Base-by-base conservation (phyloP, 1,140 invertebrate species). In the Sitodiplosis mosellana region DNA sequence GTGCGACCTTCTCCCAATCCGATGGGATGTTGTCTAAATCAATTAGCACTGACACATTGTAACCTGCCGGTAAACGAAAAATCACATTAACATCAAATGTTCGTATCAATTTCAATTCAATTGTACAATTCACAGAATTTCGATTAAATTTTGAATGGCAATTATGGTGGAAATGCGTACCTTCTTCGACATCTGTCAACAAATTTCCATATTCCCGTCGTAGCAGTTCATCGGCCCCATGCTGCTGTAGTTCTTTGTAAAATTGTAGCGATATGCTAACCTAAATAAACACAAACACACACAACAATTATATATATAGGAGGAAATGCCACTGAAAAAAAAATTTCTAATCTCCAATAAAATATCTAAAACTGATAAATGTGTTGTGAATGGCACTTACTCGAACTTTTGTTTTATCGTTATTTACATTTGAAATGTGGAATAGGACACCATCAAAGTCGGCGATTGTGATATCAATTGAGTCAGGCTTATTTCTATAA, bases 371-470 rank as follows among this genome's bases (percentile, higher is more conserved):
- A 43, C 14, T 18, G 20, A 43, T 33, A 17, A 12, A 48, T 12
- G 19, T 42, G n/a, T n/a, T n/a, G n/a, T n/a, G n/a, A 11, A n/a
- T 40, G n/a, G n/a, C 49, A 77, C 79, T 77, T 73, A 96, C 91
- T 72, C 82, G 81, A 72, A 97, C 77, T 84, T 96, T 97, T 54
- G 84, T 84, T 76, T 95, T 96, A 66, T 98, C 92, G 54, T 80
- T 81, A 70, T 90, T 85, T 53, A 90, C 74, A 77, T 96, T 99
- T 46, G 94, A 97, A 73, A 99, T 85, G 69, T 97, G 92, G 74
- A 94, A 99, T 49, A 98, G 68, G 48, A 96, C 94, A 54, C 95
- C 94, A 78, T 99, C 95, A 72, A 99, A 99, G 75, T 99, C 95
- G 55, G 89, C 84, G 64, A 95, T 77, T 51, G 76, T 84, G 53